phyloP scores from a whole-genome alignment of 2,113 vertebrate species.

The Kryptolebias marmoratus region DNA sequence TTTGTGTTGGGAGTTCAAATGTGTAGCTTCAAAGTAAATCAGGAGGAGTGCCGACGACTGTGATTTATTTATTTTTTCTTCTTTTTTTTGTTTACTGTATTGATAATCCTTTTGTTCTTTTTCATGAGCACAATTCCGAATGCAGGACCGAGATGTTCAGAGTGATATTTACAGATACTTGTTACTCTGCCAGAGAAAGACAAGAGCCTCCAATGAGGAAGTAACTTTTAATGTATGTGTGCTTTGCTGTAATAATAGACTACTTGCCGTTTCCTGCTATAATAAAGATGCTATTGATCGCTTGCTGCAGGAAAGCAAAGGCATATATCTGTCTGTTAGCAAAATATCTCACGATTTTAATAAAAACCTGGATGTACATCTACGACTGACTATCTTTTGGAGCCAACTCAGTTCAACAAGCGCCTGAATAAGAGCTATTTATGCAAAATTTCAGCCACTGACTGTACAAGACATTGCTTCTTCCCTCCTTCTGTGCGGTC shows the following conservation, averaged over 20 bases:
- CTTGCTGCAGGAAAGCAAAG: no score
- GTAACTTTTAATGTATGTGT: slow-evolving; percentile 18
- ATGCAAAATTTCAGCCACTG: background rate
- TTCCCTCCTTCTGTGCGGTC: slow-evolving; percentile 3
- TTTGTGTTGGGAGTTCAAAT: background rate
- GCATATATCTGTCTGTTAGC: no score
- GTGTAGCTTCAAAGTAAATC: background rate
- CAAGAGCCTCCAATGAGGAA: slow-evolving; percentile 1
- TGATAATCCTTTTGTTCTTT: background rate
- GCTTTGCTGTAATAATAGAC: slow-evolving; percentile 32
- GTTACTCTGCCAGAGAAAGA: background rate
- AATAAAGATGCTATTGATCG: slow-evolving; percentile 61
- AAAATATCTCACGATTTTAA: no score
- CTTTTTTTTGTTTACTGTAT: background rate
- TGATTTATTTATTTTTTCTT: background rate
- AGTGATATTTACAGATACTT: background rate
- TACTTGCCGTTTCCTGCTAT: slow-evolving; percentile 43
- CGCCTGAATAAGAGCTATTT: background rate
- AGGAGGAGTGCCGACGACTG: background rate
- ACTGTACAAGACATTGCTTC: background rate
- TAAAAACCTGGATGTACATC: no score
- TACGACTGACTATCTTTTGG: no score
- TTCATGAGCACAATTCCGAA: background rate
- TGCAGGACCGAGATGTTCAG: background rate
- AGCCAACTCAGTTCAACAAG: no score